Conservation (phyloP, 2,888 invertebrate species). For the Hemaris fuciformis region DNA sequence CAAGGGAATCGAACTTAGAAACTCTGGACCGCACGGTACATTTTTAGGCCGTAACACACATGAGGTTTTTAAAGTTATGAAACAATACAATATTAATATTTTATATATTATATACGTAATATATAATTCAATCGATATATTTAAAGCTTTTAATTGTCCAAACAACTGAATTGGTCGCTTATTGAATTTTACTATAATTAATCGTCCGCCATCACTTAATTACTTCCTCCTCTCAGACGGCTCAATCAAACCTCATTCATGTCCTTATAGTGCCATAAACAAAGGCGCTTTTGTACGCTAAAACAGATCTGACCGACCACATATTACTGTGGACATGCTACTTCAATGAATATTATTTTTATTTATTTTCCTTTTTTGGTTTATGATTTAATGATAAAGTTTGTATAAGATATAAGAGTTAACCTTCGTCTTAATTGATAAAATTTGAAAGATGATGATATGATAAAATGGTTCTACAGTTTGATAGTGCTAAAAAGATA, state of each 20-base stretch:
- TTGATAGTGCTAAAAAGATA: too few species aligned
- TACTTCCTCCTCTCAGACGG: slow-evolving; percentile 63
- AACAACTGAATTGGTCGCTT: neutral
- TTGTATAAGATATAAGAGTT: too few species aligned
- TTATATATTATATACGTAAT: too few species aligned
- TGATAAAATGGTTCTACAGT: too few species aligned
- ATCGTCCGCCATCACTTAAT: slow-evolving; percentile 54
- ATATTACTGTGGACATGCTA: neutral
- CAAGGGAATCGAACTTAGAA: too few species aligned
- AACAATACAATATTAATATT: too few species aligned
- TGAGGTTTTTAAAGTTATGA: too few species aligned
- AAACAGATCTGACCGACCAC: slow-evolving; percentile 19
- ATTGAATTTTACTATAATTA: slow-evolving; percentile 11
- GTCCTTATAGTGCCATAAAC: slow-evolving; percentile 70
- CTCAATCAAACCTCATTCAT: slow-evolving; percentile 65
- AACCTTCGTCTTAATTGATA: too few species aligned
- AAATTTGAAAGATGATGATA: too few species aligned
- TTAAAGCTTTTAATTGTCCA: neutral
- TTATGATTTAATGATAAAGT: neutral
- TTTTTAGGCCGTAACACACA: too few species aligned
- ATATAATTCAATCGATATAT: too few species aligned
- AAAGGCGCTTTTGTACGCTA: slow-evolving; percentile 62
- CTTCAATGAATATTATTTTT: neutral
- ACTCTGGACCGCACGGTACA: too few species aligned
- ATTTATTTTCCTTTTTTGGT: neutral